phyloP scores from a whole-genome alignment of 2,797 vertebrate species.

The Iguana delicatissima region DNA sequence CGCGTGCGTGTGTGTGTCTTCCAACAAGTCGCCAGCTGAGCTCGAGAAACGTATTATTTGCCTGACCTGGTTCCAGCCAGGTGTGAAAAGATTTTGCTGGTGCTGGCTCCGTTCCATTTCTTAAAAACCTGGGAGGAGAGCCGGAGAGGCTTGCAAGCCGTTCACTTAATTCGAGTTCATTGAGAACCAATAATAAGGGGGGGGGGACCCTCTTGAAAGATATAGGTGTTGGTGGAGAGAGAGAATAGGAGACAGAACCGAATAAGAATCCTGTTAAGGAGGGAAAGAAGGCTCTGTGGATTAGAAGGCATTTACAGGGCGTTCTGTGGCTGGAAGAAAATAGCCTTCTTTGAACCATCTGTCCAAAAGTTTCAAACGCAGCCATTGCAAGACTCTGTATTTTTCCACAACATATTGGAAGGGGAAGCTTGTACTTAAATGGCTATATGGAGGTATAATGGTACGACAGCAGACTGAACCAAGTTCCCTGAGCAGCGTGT shows the following conservation, averaged over 20 bases:
- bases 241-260: constrained; percentile 31
- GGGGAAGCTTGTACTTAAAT: too few relatives aligned
- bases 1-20: constrained; percentile 62
- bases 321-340: constrained; percentile 53
- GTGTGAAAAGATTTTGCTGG: constrained; percentile 76
- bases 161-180: constrained; percentile 55
- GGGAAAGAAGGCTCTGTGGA: constrained; percentile 27
- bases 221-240: constrained; percentile 9
- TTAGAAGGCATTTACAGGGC: constrained; percentile 64
- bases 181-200: neutral
- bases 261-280: constrained; percentile 28
- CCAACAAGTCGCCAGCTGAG: constrained; percentile 70
- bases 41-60: constrained; percentile 74
- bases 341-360: constrained; percentile 56
- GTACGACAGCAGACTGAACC: too few relatives aligned
- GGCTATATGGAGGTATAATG: too few relatives aligned
- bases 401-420: neutral
- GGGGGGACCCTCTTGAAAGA: neutral
- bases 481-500: too few relatives aligned
- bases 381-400: constrained; percentile 8
- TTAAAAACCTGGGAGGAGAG: constrained; percentile 65
- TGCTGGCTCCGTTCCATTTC: constrained; percentile 70
- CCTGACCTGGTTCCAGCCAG: constrained; percentile 81
- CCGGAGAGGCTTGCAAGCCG: constrained; percentile 51
- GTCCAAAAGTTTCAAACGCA: constrained; percentile 31